Base-by-base conservation (phyloP, 2,888 invertebrate species). In the Nomada lathburiana region DNA sequence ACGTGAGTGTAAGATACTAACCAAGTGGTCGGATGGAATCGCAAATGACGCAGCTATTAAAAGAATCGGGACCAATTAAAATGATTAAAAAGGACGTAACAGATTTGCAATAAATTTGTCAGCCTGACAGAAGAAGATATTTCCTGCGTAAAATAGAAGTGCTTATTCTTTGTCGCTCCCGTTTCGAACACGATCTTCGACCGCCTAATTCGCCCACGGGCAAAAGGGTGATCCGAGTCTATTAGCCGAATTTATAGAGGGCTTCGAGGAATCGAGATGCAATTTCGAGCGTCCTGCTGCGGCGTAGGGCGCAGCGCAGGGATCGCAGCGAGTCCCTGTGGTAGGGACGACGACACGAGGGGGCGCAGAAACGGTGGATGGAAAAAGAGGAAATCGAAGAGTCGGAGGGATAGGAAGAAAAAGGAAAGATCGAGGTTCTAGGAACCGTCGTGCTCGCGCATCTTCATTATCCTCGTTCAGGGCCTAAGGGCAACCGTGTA, bases 381-480 rank as follows among this genome's bases (percentile, higher is more conserved):
- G 60, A 64, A 57, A 62, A 74, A 52, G 70, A 83, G 73, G 65
- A 69, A 36, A 73, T 53, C 44, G 59, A 47, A n/a, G 47, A 42
- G 60, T 16, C 23, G 26, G 36, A n/a, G 18, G 71, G 71, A 29
- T 68, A 76, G 73, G 77, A 68, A 18, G 18, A 68, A 74, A 29
- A 71, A 76, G 73, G 77, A 68, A 69, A 70, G 74, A 52, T 29
- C 53, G 75, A 11, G 83, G 63, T 92, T 92, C 91, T 86, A 88
- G 86, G 92, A 92, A 91, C 82, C 87, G 85, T 91, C 91, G 91
- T 90, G 89, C 88, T 82, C 76, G 88, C 89, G 90, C 90, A 89
- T 92, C 92, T 92, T 92, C 90, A 92, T 92, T 92, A 92, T 90
- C 89, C 89, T 86, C 86, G 75, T 78, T 68, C 77, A 84, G 77